Evolutionary conservation across 2,113 vertebrate genomes (phyloP), one percentile per base, ranked within the genome.

Genomic region (Chaenogobius annularis): DNA sequence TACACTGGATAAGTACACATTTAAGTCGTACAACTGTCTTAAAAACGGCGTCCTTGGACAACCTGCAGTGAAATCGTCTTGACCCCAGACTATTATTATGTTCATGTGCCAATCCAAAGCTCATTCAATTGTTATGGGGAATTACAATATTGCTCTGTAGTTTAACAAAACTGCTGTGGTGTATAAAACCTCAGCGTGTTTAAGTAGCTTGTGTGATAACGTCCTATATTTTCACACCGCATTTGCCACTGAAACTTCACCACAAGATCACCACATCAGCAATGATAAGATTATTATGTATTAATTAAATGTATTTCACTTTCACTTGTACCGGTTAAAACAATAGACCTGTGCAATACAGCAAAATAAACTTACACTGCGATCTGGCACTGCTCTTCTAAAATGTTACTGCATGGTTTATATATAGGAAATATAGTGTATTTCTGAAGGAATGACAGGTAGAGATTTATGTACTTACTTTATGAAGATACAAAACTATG

Each of bases 181-280:
- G 7, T 43, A 8, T 44, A 20, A 58, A 67, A 64, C 7, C 6
- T 12, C 22, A 44, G 58, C 2, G 12, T 31, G 58, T 35, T 31
- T n/a, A 61, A 61, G 44, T 46, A 46, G 2, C 12, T 10, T 13
- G 23, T 14, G 6, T 20, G 6, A 63, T 63, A 43, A 6, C 11
- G 55, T 40, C 17, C 17, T 69, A 12, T 56, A 58, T 68, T 23
- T 22, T 48, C 69, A 72, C 35, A 56, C 55, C 43, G 52, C 13
- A 26, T 52, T 56, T 63, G 54, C 43, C 58, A 74, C 67, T 79
- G 81, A 35, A 48, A 61, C 64, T 15, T 56, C 12, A 56, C 26
- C 26, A 31, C 26, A 68, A 48, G 72, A 13, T 70, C 31, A 63
- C 59, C 50, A 55, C 67, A 64, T 76, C 43, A 35, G 52, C 26